Evolutionary conservation across 1,140 invertebrate genomes (phyloP), one percentile per base, ranked within the genome.

Genomic region (Pseudomyrmex pallidus): DNA sequence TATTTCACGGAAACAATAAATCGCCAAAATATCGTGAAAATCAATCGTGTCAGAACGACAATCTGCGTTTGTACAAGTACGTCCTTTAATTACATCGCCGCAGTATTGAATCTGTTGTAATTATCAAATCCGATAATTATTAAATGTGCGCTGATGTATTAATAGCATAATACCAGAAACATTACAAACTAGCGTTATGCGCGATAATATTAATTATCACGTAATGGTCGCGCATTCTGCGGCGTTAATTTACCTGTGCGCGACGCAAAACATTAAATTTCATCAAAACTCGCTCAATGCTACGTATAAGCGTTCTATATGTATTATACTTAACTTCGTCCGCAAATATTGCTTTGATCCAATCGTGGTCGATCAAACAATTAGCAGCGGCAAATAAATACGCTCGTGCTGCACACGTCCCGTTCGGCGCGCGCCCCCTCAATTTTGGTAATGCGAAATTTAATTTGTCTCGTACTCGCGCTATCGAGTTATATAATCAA

Each of bases 121-220:
- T 87, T 86, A 87, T 86, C 74, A 83, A 87, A 76, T 63, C 85
- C 57, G 67, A 80, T 85, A 87, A 86, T 86, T 86, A 73, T 74
- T 86, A 83, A 87, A 87, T 72, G 66, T 52, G 76, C 72, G 76
- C 70, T 80, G 66, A 72, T 80, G 20, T 80, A 80, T 80, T 80
- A 80, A 80, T 80, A 80, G 54, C 66, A 70, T 80, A 80, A 80
- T 70, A 56, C 76, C 76, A 59, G 46, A 48, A 80, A 72, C 64
- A 78, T 78, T 78, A 59, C 66, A 80, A 13, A 48, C 54, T 80
- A 80, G 76, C 72, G 67, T 77, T 70, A 80, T 35, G 35, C 56
- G 66, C 76, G 66, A 80, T 80, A 80, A 80, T 72, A 80, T 80
- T 80, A 80, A 80, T 80, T 80, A 80, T 7, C 76, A 80, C 25